Conservation (phyloP, 2,888 invertebrate genomes). For the Tenthredo mesomela region DNA sequence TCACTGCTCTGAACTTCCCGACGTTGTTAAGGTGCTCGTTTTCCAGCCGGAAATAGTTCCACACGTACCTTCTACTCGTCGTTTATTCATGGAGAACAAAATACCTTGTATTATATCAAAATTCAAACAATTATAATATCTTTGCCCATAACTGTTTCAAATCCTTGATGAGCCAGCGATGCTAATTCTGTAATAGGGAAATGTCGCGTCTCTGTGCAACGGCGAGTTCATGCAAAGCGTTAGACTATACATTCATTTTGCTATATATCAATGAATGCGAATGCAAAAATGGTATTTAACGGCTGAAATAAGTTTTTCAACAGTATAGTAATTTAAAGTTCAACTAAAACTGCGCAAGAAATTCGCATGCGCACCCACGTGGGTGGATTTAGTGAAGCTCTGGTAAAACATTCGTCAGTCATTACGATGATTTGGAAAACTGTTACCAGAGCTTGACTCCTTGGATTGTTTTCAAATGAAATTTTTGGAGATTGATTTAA, state of each 20-base stretch:
- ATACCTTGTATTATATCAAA: neutral
- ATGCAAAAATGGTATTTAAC: neutral
- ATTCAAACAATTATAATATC: neutral
- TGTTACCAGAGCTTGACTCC: neutral
- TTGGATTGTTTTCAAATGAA: neutral
- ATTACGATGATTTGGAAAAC: neutral
- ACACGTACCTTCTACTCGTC: slow-evolving; percentile 80
- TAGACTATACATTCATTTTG: neutral
- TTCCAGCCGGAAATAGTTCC: slow-evolving; percentile 87
- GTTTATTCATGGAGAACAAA: slow-evolving; percentile 58
- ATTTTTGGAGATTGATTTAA: neutral
- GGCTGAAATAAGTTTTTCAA: neutral
- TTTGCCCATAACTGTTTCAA: neutral
- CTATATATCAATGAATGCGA: slow-evolving; percentile 1
- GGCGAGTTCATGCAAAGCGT: neutral
- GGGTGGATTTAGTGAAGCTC: neutral
- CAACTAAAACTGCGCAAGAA: neutral
- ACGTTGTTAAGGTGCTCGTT: slow-evolving; percentile 88
- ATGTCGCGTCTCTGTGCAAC: neutral
- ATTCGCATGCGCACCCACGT: neutral
- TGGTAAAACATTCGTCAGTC: neutral
- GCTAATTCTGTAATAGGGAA: neutral
- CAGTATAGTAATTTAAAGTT: neutral
- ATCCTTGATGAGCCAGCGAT: neutral
- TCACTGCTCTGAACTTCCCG: slow-evolving; percentile 85